Conservation (phyloP, 2,113 vertebrate species). For the Platysteira castanea region DNA sequence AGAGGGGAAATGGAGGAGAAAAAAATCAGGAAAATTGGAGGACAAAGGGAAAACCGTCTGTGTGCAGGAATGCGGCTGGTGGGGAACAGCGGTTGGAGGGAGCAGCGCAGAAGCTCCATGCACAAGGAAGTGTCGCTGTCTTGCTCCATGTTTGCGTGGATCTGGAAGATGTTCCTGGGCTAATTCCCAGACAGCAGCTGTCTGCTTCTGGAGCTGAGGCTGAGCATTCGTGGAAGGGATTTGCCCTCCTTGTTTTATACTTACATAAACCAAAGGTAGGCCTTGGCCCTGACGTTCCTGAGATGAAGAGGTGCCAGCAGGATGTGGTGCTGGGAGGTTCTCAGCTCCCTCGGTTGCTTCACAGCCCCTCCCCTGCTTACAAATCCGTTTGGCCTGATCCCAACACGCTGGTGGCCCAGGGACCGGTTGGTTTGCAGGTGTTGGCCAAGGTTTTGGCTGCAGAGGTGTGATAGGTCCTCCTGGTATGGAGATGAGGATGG, state of each 20-base stretch:
- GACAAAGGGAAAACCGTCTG: background rate
- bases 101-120: rapidly evolving
- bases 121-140: background rate
- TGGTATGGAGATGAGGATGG: conserved; percentile 8
- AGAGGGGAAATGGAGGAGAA: background rate
- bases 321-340: background rate
- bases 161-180: background rate
- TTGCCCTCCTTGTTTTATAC: background rate
- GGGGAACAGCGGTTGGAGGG: background rate
- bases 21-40: background rate
- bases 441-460: background rate
- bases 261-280: background rate
- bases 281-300: background rate
- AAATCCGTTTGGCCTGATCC: background rate
- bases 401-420: background rate
- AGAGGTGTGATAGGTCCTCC: background rate
- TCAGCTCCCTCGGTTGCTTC: background rate
- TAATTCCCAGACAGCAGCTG: background rate
- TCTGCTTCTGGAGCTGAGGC: background rate
- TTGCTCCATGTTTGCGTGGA: rapidly evolving
- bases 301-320: background rate
- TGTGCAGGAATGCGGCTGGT: background rate
- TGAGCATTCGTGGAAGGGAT: rapidly evolving
- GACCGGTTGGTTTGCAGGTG: background rate
- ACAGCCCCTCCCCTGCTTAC: background rate